A percentile compares a stretch with the other conserved stretches of the same genome.
These are phyloP conservation scores for Riparia riparia DNA, from an alignment of 2,113 vertebrate species.

Conservation along the genomic window DNA sequence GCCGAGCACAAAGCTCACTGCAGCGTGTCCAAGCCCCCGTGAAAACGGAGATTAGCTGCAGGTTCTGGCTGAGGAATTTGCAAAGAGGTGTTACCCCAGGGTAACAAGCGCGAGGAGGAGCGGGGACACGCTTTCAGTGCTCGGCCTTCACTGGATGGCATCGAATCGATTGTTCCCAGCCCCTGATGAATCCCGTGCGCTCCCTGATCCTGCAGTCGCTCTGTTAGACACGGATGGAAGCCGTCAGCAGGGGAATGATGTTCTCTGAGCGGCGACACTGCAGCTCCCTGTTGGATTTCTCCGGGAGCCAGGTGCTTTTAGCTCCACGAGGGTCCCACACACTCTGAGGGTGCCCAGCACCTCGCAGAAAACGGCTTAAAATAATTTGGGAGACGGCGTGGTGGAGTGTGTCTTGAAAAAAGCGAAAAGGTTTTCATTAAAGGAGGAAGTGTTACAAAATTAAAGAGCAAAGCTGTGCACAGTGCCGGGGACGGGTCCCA, in stretches of 20 bases:
- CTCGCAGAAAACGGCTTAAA: neutral
- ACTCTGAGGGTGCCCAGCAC: neutral
- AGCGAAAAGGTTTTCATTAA: neutral
- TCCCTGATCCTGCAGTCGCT: slow-evolving; percentile 6
- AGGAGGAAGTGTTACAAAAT: neutral
- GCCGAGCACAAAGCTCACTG: neutral
- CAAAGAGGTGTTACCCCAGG: neutral
- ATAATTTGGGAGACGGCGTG: neutral
- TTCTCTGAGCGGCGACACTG: neutral
- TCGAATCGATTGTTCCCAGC: slow-evolving; percentile 60
- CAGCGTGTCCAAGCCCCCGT: neutral
- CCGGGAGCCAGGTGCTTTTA: neutral
- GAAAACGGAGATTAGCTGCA: slow-evolving; percentile 27
- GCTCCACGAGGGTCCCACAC: neutral
- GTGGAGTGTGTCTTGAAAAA: neutral
- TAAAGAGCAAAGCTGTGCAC: neutral
- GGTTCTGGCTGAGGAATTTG: neutral
- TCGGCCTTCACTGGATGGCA: slow-evolving; percentile 33
- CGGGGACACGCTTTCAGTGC: neutral
- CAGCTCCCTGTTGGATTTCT: neutral
- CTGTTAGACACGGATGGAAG: slow-evolving; percentile 12
- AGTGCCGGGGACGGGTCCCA: neutral
- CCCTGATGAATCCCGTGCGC: neutral
- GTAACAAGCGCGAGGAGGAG: neutral
- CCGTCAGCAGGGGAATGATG: neutral